Evolutionary conservation across 2,113 vertebrate genomes (phyloP), one percentile per base, ranked within the genome.

Genomic region (Gavia stellata): DNA sequence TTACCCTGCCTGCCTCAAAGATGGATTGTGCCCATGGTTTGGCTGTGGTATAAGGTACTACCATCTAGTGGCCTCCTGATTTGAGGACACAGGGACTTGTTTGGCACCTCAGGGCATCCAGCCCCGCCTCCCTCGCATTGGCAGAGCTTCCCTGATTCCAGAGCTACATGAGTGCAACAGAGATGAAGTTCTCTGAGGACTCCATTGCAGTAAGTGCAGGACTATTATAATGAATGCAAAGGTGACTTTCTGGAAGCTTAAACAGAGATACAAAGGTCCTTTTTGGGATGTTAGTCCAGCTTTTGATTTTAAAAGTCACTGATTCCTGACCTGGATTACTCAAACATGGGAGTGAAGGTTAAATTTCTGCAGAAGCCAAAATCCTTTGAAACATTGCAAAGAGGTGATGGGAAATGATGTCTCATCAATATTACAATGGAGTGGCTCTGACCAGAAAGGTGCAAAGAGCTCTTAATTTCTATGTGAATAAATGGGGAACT

Each of bases 261-360:
- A 83, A 80, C 17, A 75, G 58, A 74, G 50, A 52, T 38, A 33
- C 6, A 42, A 63, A 65, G 23, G 42, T 78, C 53, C 10, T 77
- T 93, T 82, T 44, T 24, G 53, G 45, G 33, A 55, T 33, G 34
- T 70, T 88, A 66, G 47, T 61, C 40, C 36, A 79, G 36, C 29
- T 58, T 94, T 93, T 77, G 20, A 73, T 88, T 89, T 90, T 91
- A 70, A 85, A 95, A 92, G 63, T 74, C n/a, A 68, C 26, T 14
- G 24, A 61, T 85, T 95, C 40, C 49, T 88, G 47, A 86, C 67
- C 71, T 90, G 47, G 47, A 71, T 95, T 93, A 40, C n/a, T 90
- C 40, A 84, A 92, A 40, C 34, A 33, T 31, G 28, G 44, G 52
- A 91, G 15, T 63, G 74, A 92, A 93, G 18, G 65, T 79, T 84